These are phyloP conservation scores for Drosophila borborema DNA, from an alignment of 2,888 invertebrate species.

Conservation along the genomic window DNA sequence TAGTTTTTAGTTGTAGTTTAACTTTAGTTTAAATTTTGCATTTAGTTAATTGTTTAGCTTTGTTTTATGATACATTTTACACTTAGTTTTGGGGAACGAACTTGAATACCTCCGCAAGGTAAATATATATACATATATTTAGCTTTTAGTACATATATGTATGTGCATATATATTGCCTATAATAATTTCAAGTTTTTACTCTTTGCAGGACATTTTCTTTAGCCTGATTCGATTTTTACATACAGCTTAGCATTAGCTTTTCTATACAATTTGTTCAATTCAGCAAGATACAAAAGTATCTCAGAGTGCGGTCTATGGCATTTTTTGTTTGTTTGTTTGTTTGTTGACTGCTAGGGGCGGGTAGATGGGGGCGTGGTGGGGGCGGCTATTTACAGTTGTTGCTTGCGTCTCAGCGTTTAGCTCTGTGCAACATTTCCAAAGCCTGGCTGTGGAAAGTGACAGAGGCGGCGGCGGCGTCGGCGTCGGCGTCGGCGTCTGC, in stretches of 20 bases:
- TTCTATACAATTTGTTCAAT: slow-evolving; percentile 72
- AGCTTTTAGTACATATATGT: slow-evolving; percentile 1
- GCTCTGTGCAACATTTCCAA: slow-evolving; percentile 62
- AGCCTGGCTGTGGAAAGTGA: slow-evolving; percentile 74
- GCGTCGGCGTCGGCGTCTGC: neutral
- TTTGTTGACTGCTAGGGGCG: slow-evolving; percentile 53
- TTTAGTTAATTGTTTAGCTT: slow-evolving; percentile 46
- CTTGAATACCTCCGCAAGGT: slow-evolving; percentile 55
- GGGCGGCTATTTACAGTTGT: slow-evolving; percentile 64
- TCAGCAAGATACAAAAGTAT: slow-evolving; percentile 56
- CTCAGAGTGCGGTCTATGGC: slow-evolving; percentile 57
- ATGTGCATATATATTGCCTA: slow-evolving; percentile 10
- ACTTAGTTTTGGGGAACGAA: slow-evolving; percentile 59
- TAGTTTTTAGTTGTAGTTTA: slow-evolving; percentile 33
- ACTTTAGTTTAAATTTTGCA: slow-evolving; percentile 21
- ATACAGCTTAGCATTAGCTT: slow-evolving; percentile 65
- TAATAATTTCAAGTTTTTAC: slow-evolving; percentile 59
- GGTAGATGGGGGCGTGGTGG: slow-evolving; percentile 15
- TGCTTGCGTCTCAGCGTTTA: slow-evolving; percentile 26
- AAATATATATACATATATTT: slow-evolving; percentile 23
- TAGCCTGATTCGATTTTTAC: slow-evolving; percentile 50
- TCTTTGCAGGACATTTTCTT: slow-evolving; percentile 10
- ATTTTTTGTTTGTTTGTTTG: slow-evolving; percentile 4
- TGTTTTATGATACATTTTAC: slow-evolving; percentile 56
- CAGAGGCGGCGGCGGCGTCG: slow-evolving; percentile 45